Evolutionary conservation across 2,888 invertebrate species (phyloP).

Genomic region (Ptilodon capucinus): DNA sequence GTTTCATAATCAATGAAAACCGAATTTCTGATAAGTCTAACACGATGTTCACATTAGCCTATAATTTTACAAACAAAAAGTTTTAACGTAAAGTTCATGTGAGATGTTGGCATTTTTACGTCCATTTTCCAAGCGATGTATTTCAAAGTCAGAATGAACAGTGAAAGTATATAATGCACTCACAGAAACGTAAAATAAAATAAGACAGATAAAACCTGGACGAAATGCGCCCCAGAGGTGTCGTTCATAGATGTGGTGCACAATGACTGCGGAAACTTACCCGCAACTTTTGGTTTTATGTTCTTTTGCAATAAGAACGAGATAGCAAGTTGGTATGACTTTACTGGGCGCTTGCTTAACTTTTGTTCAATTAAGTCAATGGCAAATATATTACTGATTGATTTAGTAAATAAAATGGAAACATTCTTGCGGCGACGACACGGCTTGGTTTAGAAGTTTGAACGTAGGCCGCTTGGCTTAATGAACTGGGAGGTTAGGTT

Average conservation of each 20-base stretch:
- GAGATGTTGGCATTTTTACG: slow-evolving; percentile 3
- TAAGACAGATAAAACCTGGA: slow-evolving; percentile 44
- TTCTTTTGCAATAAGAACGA: slow-evolving; percentile 34
- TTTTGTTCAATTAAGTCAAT: too few species aligned
- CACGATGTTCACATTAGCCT: too few species aligned
- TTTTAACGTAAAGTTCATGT: background rate
- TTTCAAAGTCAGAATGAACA: slow-evolving; percentile 8
- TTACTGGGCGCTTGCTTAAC: slow-evolving; percentile 3
- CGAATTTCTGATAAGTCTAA: too few species aligned
- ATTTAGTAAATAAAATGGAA: too few species aligned
- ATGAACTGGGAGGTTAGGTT: too few species aligned
- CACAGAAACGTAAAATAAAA: slow-evolving; percentile 42
- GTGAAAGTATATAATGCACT: slow-evolving; percentile 17
- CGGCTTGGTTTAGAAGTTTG: too few species aligned
- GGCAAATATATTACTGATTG: too few species aligned
- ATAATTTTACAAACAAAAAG: too few species aligned
- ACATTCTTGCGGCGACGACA: too few species aligned
- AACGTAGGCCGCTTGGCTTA: too few species aligned
- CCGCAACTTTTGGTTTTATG: slow-evolving; percentile 33
- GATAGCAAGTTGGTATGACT: slow-evolving; percentile 26
- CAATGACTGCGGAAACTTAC: slow-evolving; percentile 46
- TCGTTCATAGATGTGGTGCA: slow-evolving; percentile 45
- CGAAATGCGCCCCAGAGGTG: slow-evolving; percentile 59
- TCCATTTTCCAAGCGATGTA: slow-evolving; percentile 7
- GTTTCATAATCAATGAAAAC: too few species aligned